Base-by-base conservation (phyloP, 1,140 invertebrate genomes). In the Mya arenaria region DNA sequence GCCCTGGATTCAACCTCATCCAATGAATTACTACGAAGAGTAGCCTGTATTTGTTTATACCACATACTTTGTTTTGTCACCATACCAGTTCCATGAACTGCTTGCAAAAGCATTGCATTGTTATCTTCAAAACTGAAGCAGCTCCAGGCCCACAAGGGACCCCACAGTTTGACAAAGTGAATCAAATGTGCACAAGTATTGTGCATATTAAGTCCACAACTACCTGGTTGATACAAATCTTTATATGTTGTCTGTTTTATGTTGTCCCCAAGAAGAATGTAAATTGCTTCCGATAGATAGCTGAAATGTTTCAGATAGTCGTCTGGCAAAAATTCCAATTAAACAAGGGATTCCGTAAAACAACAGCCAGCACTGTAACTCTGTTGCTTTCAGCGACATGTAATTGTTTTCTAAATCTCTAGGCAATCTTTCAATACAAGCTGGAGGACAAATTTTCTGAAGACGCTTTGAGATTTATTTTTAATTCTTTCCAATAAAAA, bases 401-500 rank as follows among this genome's bases (percentile, higher is more conserved):
- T 80, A 69, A 78, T 80, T 34, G 48, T 69, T 80, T 69, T 68
- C 44, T 28, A 80, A 36, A 68, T 80, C 77, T 41, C 65, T 0
- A 10, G 52, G 77, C 44, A 80, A 32, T 23, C 77, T 28, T 36
- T 80, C 77, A 32, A 80, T 44, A 69, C 39, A 36, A 39, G 55
- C 65, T 68, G 34, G 63, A 34, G 75, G 75, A 6, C 37, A 37
- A 17, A 79, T 52, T 55, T 52, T 19, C 5, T 69, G n/a, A 25
- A 79, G 17, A 36, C 52, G 15, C 37, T 52, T 39, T 0, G 75
- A 79, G 19, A 79, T 69, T 34, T 58, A n/a, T 68, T 79, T 68
- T 19, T 68, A 3, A 63, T 79, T n/a, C n/a, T 80, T 71, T 34
- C 63, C 65, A 80, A 80, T 36, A 65, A 71, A 80, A 44, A 69